These are phyloP conservation scores for Callorhinus ursinus DNA, from an alignment of 2,113 vertebrate genomes.

Conservation along the genomic window DNA sequence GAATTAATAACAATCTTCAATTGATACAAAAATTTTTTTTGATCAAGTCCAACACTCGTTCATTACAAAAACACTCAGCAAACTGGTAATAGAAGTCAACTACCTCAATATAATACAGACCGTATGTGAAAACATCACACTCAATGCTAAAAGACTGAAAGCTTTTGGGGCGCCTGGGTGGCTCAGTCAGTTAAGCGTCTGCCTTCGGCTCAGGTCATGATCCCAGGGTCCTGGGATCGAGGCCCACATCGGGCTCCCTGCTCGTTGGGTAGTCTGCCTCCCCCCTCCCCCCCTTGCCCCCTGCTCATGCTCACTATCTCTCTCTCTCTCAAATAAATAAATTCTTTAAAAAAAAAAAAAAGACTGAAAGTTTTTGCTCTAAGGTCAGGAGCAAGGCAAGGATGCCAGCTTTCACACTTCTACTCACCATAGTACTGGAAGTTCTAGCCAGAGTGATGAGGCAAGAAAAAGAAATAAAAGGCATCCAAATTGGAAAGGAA, in stretches of 20 bases:
- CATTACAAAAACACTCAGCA: background rate
- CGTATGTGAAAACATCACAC: background rate
- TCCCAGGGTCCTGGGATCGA: too few relatives aligned
- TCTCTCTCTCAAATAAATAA: too few relatives aligned
- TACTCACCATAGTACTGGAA: background rate
- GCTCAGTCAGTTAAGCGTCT: too few relatives aligned
- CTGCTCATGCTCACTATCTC: too few relatives aligned
- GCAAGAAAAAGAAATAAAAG: conserved; percentile 16
- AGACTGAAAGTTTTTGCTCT: background rate
- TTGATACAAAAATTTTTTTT: background rate
- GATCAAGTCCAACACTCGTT: background rate
- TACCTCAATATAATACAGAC: background rate
- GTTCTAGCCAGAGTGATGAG: background rate
- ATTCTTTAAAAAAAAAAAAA: background rate
- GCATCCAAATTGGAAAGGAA: background rate
- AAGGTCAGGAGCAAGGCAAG: background rate
- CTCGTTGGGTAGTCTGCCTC: too few relatives aligned
- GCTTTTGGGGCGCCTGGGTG: background rate
- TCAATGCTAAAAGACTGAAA: background rate
- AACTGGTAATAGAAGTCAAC: background rate
- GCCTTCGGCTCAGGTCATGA: too few relatives aligned
- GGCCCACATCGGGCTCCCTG: too few relatives aligned
- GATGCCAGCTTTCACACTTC: background rate
- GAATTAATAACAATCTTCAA: background rate
- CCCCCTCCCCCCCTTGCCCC: too few relatives aligned